Evolutionary conservation across 2,113 vertebrate genomes (phyloP).

Genomic region (Hypocryptadius cinnamomeus): DNA sequence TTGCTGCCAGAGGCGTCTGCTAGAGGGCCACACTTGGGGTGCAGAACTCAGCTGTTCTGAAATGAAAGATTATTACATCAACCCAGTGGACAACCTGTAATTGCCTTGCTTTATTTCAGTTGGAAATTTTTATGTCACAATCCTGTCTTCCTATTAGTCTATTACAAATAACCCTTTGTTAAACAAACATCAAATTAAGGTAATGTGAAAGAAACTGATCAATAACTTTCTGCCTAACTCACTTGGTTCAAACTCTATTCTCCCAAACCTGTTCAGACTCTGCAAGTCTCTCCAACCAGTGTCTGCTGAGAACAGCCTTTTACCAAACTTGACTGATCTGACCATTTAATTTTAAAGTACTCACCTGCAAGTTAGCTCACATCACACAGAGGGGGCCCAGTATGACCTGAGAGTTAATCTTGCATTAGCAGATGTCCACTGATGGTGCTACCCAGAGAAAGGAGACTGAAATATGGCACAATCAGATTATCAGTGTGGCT

Average conservation of each 20-base stretch:
- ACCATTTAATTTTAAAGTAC: neutral
- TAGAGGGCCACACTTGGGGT: neutral
- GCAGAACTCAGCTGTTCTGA: conserved; percentile 1
- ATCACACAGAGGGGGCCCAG: neutral
- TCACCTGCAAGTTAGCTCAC: neutral
- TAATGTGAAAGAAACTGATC: neutral
- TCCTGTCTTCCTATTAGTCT: neutral
- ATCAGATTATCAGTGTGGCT: neutral
- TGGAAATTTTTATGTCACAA: neutral
- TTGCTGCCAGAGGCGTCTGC: neutral
- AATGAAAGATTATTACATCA: neutral
- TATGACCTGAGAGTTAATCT: neutral
- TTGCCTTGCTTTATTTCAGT: neutral
- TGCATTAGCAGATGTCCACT: neutral
- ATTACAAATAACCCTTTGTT: neutral
- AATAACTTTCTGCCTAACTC: neutral
- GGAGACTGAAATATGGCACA: neutral
- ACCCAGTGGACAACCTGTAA: neutral
- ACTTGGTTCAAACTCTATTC: neutral
- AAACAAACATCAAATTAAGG: neutral
- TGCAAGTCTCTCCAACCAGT: neutral
- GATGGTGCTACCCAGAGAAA: neutral
- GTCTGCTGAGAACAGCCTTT: neutral
- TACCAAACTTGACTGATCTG: neutral
- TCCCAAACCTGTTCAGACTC: neutral